Conservation (phyloP, 2,797 vertebrate genomes). For the Monodelphis domestica region DNA sequence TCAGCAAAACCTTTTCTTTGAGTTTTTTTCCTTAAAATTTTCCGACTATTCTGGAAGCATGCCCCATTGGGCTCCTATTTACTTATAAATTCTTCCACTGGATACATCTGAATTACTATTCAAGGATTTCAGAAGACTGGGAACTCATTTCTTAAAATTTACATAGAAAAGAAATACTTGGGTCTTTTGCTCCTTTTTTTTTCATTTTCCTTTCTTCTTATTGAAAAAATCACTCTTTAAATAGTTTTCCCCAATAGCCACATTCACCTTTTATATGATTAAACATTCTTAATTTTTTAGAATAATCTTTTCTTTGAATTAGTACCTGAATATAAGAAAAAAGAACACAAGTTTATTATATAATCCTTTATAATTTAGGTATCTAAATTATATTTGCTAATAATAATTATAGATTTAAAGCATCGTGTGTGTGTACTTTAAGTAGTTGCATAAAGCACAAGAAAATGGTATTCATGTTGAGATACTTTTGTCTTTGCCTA, state of each 20-base stretch:
- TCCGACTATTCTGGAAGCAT: background rate
- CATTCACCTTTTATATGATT: background rate
- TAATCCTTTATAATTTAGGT: background rate
- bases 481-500: background rate
- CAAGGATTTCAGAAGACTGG: conserved; percentile 13
- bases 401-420: background rate
- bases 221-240: background rate
- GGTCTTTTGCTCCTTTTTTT: background rate
- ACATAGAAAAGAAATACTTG: background rate
- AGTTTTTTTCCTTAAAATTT: background rate
- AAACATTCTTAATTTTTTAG: background rate
- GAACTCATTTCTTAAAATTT: conserved; percentile 36
- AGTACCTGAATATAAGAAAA: background rate
- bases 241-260: background rate
- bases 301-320: background rate
- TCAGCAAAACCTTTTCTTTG: background rate
- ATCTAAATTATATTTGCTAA: background rate
- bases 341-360: background rate
- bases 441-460: background rate
- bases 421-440: background rate
- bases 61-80: background rate
- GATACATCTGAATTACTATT: conserved; percentile 36
- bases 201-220: background rate
- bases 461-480: background rate
- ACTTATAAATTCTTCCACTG: background rate